Percentiles rank a stretch among this genome's conserved stretches.
phyloP scores from a whole-genome alignment of 2,888 invertebrate genomes.

The Invenusta paracnida region DNA sequence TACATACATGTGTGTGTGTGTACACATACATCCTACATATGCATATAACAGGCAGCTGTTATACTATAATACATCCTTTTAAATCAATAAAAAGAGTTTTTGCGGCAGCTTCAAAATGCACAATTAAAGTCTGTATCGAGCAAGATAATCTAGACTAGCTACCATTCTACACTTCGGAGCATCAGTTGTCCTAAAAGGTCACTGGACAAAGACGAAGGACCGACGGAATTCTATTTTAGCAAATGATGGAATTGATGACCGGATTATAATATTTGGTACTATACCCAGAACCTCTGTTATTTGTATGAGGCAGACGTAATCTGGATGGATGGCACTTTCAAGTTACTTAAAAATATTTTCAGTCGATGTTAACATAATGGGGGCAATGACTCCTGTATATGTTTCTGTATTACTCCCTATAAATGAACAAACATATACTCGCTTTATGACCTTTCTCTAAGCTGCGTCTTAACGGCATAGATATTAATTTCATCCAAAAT shows the following conservation, averaged over 20 bases:
- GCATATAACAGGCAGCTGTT: too few relatives aligned
- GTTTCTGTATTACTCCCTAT: background rate
- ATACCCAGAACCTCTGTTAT: background rate
- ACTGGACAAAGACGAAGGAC: background rate
- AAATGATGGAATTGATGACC: background rate
- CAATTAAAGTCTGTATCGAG: too few relatives aligned
- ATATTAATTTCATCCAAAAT: background rate
- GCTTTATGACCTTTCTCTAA: background rate
- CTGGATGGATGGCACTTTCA: background rate
- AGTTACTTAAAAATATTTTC: background rate
- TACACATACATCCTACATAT: too few relatives aligned
- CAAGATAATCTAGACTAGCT: too few relatives aligned
- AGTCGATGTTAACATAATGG: background rate
- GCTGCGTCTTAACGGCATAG: background rate
- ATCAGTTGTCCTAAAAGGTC: background rate
- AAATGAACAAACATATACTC: background rate
- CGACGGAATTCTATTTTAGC: background rate
- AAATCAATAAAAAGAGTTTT: too few relatives aligned
- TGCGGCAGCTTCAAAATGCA: too few relatives aligned
- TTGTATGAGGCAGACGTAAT: background rate
- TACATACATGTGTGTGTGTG: too few relatives aligned
- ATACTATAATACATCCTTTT: too few relatives aligned
- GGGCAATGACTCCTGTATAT: conserved; percentile 14
- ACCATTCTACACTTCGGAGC: background rate
- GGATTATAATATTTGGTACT: background rate